A percentile compares a stretch with the other conserved stretches of the same genome.
Evolutionary conservation across 2,113 vertebrate genomes (phyloP).

Genomic region (Colistium nudipinnis): DNA sequence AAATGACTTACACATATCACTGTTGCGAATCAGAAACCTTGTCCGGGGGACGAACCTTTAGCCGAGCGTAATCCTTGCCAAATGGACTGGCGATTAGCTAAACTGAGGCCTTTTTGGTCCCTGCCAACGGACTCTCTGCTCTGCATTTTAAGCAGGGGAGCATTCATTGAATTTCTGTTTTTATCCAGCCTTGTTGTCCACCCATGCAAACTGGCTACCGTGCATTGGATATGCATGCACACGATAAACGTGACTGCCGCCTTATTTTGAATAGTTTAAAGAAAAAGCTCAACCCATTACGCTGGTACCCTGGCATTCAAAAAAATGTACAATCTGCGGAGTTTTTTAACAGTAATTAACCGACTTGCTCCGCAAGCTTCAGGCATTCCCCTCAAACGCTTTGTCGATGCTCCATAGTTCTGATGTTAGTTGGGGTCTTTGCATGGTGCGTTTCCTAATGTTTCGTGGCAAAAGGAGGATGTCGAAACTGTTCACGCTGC

Average conservation of each 20-base stretch:
- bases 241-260: conserved; percentile 13
- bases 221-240: conserved; percentile 13
- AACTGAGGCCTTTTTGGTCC: conserved; percentile 72
- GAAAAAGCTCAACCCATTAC: neutral
- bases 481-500: conserved; percentile 24
- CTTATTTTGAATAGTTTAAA: conserved; percentile 16
- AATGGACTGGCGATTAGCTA: conserved; percentile 78
- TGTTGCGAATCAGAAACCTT: conserved; percentile 77
- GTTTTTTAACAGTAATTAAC: conserved; percentile 16
- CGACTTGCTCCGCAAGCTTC: conserved; percentile 8
- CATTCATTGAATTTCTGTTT: conserved; percentile 71
- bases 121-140: conserved; percentile 67
- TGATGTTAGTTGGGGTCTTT: conserved; percentile 8
- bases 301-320: conserved; percentile 8
- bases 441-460: conserved; percentile 45
- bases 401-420: neutral
- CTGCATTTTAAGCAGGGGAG: conserved; percentile 74
- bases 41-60: conserved; percentile 65
- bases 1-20: conserved; percentile 67
- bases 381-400: conserved; percentile 10
- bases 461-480: conserved; percentile 27
- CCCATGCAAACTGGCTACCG: conserved; percentile 34
- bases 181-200: conserved; percentile 52
- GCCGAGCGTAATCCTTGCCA: conserved; percentile 74
- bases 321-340: conserved; percentile 23